Conservation (phyloP, 1,140 invertebrate species). For the Pseudomyrmex gracilis region DNA sequence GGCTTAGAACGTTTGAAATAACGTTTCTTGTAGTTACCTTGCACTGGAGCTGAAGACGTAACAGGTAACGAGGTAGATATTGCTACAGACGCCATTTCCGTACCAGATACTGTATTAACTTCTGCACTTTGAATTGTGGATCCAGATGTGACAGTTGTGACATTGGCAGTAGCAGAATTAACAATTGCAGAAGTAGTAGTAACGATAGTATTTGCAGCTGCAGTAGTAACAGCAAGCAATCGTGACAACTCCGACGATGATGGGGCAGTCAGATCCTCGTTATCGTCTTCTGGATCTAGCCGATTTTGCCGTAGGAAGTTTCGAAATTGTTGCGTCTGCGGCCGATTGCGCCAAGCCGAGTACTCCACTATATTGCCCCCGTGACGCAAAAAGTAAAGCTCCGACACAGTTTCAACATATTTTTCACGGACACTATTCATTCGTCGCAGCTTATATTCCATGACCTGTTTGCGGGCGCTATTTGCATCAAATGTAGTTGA, state of each 20-base stretch:
- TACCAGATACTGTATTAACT: conserved; percentile 88
- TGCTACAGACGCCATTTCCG: conserved; percentile 88
- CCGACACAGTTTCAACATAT: conserved; percentile 93
- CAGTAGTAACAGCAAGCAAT: conserved; percentile 46
- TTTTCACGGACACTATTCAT: conserved; percentile 85
- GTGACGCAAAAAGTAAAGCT: conserved; percentile 93
- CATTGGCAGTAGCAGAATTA: conserved; percentile 7
- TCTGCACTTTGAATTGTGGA: conserved; percentile 81
- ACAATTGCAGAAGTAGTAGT: conserved; percentile 53
- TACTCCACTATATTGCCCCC: conserved; percentile 96
- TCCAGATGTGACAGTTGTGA: conserved; percentile 58
- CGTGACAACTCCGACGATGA: conserved; percentile 77
- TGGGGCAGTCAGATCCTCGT: conserved; percentile 84
- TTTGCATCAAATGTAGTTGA: conserved; percentile 70
- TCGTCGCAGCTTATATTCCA: conserved; percentile 84
- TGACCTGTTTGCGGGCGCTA: conserved; percentile 81
- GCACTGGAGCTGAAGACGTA: conserved; percentile 86
- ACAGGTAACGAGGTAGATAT: conserved; percentile 88
- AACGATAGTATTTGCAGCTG: conserved; percentile 47
- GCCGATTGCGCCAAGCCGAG: conserved; percentile 92
- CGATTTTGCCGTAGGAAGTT: conserved; percentile 91
- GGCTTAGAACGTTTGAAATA: too few species aligned
- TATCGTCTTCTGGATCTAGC: conserved; percentile 89
- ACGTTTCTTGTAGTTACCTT: conserved; percentile 82
- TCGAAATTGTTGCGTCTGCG: conserved; percentile 89